Percentiles rank a stretch among this genome's conserved stretches.
phyloP scores from a whole-genome alignment of 1,140 invertebrate genomes.

The Aphaenogaster rudis region DNA sequence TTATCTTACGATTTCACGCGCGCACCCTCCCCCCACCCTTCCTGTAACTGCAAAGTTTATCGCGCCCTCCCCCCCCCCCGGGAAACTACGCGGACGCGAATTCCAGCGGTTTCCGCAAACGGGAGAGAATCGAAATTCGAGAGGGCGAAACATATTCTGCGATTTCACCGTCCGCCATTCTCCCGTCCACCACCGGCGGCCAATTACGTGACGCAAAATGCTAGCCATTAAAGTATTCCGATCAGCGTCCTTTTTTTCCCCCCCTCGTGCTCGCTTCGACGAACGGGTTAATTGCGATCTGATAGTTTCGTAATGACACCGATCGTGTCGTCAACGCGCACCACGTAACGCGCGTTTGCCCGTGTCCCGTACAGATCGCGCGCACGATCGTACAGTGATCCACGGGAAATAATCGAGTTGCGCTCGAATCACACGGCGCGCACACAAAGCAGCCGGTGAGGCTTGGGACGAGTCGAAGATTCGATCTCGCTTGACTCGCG shows the following conservation, averaged over 20 bases:
- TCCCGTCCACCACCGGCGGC: constrained; percentile 1
- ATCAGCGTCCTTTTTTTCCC: constrained; percentile 39
- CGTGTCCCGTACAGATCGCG: not conserved
- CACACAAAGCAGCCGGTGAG: constrained; percentile 27
- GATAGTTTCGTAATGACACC: constrained; percentile 62
- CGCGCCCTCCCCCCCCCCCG: not conserved
- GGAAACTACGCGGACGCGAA: not conserved
- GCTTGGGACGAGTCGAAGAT: constrained; percentile 42
- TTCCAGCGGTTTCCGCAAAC: not conserved
- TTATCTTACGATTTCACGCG: constrained; percentile 31
- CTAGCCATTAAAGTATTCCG: constrained; percentile 60
- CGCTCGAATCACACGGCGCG: not conserved
- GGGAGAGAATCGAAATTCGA: constrained; percentile 10
- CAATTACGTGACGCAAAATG: constrained; percentile 67
- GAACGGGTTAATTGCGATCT: constrained; percentile 71
- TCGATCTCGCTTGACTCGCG: constrained; percentile 45
- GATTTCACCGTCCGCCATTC: not conserved
- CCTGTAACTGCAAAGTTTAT: constrained; percentile 29
- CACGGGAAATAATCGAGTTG: constrained; percentile 36
- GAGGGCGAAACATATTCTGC: constrained; percentile 44
- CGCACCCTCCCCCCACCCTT: not conserved
- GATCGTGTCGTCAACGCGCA: not conserved
- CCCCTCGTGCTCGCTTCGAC: constrained; percentile 30
- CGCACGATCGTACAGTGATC: constrained; percentile 2
- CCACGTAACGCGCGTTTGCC: not conserved